Evolutionary conservation across 1,140 invertebrate genomes (phyloP).

Genomic region (Amyelois transitella): DNA sequence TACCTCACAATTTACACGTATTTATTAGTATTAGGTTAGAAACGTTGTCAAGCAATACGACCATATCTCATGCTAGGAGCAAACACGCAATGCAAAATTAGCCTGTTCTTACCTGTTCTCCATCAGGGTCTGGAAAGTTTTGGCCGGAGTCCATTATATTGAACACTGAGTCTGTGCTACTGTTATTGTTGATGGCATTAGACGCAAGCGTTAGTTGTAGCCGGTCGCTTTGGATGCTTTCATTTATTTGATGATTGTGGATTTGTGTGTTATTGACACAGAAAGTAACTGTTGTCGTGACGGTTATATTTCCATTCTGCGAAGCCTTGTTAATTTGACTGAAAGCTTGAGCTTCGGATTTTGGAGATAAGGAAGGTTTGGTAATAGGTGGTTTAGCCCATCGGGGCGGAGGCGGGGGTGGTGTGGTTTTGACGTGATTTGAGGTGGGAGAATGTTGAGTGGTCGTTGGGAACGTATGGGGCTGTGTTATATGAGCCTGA

Average conservation of each 20-base stretch:
- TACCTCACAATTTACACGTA: slow-evolving; percentile 1
- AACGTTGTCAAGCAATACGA: slow-evolving; percentile 12
- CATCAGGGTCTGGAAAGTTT: slow-evolving; percentile 47
- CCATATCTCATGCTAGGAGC: slow-evolving; percentile 13
- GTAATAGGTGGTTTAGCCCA: slow-evolving; percentile 78
- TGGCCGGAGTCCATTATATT: slow-evolving; percentile 44
- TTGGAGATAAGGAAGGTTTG: slow-evolving; percentile 78
- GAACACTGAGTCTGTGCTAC: slow-evolving; percentile 40
- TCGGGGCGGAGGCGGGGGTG: slow-evolving; percentile 78
- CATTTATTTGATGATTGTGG: slow-evolving; percentile 68
- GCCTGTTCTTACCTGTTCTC: slow-evolving; percentile 56
- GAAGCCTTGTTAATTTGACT: slow-evolving; percentile 68
- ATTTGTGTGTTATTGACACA: slow-evolving; percentile 79
- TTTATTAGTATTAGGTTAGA: slow-evolving; percentile 14
- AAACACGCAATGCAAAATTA: slow-evolving; percentile 35
- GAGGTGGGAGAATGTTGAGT: slow-evolving; percentile 58
- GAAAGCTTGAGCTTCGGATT: slow-evolving; percentile 73
- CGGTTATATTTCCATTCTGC: slow-evolving; percentile 79
- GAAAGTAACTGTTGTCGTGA: slow-evolving; percentile 88
- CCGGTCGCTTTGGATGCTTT: slow-evolving; percentile 59
- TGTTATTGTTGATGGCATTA: slow-evolving; percentile 64
- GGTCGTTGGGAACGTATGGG: slow-evolving; percentile 62
- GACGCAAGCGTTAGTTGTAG: slow-evolving; percentile 71
- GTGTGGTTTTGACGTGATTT: slow-evolving; percentile 57
- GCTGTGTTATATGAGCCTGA: slow-evolving; percentile 74